phyloP scores from a whole-genome alignment of 2,888 invertebrate species.

The Cecidostiba fungosa region DNA sequence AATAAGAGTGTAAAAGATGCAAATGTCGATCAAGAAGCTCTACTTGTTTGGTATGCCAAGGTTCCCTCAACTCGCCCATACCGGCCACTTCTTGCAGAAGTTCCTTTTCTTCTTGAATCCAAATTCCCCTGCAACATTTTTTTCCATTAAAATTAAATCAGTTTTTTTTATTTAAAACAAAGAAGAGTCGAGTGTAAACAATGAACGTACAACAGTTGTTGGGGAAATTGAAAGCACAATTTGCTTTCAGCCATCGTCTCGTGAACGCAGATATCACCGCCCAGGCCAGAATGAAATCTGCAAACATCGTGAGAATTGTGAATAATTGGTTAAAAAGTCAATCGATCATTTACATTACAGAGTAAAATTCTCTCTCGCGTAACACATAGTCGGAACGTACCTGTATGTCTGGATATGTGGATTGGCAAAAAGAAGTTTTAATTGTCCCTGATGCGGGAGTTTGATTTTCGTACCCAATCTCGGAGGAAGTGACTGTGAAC shows the following conservation, averaged over 20 bases:
- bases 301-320: constrained; percentile 78
- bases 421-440: constrained; percentile 88
- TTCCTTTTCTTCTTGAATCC: constrained; percentile 95
- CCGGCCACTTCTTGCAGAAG: constrained; percentile 93
- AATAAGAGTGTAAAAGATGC: constrained; percentile 91
- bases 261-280: constrained; percentile 95
- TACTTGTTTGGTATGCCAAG: constrained; percentile 91
- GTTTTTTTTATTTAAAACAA: constrained; percentile 14
- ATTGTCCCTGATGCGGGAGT: constrained; percentile 89
- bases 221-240: constrained; percentile 91
- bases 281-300: constrained; percentile 94
- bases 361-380: neutral
- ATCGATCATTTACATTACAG: too few species aligned
- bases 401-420: constrained; percentile 83
- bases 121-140: constrained; percentile 86
- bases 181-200: constrained; percentile 29
- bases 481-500: constrained; percentile 93
- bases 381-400: constrained; percentile 70
- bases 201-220: constrained; percentile 90
- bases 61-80: constrained; percentile 92
- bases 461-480: constrained; percentile 90
- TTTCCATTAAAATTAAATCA: neutral
- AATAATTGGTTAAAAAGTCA: neutral
- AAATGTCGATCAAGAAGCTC: constrained; percentile 92
- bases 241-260: constrained; percentile 96